Evolutionary conservation across 2,888 invertebrate genomes (phyloP).

Genomic region (Ommatoiulus sabulosus): DNA sequence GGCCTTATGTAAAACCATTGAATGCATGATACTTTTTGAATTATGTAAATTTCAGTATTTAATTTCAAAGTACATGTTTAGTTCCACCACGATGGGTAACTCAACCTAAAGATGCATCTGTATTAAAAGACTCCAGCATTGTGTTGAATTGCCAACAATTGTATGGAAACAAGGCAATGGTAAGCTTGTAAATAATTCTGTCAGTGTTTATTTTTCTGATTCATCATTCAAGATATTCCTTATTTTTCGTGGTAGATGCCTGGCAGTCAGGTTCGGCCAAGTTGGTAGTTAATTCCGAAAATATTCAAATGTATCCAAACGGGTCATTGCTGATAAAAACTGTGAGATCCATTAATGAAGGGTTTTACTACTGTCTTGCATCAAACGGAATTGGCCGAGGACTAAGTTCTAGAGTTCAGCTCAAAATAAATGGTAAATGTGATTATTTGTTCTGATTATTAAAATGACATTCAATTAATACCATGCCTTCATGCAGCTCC

Average conservation of each 20-base stretch:
- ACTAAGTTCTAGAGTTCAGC: slow-evolving; percentile 55
- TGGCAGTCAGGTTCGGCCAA: background rate
- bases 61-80: slow-evolving; percentile 67
- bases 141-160: slow-evolving; percentile 84
- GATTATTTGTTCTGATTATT: background rate
- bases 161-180: slow-evolving; percentile 75
- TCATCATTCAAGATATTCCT: too few relatives aligned
- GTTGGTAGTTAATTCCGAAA: background rate
- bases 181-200: too few relatives aligned
- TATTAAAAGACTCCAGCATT: slow-evolving; percentile 85
- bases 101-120: slow-evolving; percentile 83
- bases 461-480: background rate
- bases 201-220: too few relatives aligned
- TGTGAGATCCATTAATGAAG: slow-evolving; percentile 54
- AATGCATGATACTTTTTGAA: too few relatives aligned
- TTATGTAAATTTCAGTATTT: background rate
- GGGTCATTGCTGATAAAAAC: slow-evolving; percentile 55
- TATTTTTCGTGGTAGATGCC: slow-evolving; percentile 14
- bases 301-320: slow-evolving; percentile 53
- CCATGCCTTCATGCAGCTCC: slow-evolving; percentile 47
- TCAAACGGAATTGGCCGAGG: slow-evolving; percentile 57
- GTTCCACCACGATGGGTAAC: slow-evolving; percentile 91
- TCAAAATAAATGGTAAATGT: slow-evolving; percentile 61
- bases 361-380: slow-evolving; percentile 58
- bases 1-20: too few relatives aligned